Evolutionary conservation across 2,888 invertebrate species (phyloP).

Genomic region (Apamea monoglypha): DNA sequence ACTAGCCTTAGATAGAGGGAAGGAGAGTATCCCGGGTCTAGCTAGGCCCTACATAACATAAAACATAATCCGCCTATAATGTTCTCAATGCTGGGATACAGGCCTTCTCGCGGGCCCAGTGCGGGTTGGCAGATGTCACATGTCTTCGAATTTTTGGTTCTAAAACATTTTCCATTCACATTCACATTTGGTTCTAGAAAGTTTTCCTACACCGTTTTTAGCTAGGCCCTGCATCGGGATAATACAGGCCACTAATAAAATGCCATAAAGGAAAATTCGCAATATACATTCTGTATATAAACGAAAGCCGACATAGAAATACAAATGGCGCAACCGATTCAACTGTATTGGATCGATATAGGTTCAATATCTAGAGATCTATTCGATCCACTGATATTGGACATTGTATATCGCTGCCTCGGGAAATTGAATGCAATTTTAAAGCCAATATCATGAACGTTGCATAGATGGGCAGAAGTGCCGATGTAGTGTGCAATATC

Average conservation of each 20-base stretch:
- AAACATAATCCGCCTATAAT: no score
- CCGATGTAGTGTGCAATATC: conserved; percentile 6
- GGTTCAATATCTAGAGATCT: conserved; percentile 27
- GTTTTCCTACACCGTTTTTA: no score
- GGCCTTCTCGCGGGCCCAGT: not conserved
- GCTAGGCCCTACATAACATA: no score
- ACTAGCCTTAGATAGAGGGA: not conserved
- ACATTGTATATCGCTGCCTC: conserved; percentile 35
- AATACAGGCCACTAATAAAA: not conserved
- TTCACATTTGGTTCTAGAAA: no score
- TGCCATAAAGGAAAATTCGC: not conserved
- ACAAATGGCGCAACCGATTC: not conserved
- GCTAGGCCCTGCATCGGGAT: not conserved
- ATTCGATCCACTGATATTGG: conserved; percentile 34
- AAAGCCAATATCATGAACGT: conserved; percentile 33
- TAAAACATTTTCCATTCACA: no score
- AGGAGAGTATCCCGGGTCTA: not conserved
- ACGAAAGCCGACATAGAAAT: not conserved
- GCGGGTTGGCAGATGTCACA: not conserved
- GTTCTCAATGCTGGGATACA: not conserved
- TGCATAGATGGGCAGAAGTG: conserved; percentile 7
- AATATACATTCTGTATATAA: not conserved
- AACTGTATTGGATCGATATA: not conserved
- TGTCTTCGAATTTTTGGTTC: not conserved
- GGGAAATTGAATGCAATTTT: conserved; percentile 56